phyloP scores from a whole-genome alignment of 2,888 invertebrate genomes.

The Synanthedon tipuliformis region DNA sequence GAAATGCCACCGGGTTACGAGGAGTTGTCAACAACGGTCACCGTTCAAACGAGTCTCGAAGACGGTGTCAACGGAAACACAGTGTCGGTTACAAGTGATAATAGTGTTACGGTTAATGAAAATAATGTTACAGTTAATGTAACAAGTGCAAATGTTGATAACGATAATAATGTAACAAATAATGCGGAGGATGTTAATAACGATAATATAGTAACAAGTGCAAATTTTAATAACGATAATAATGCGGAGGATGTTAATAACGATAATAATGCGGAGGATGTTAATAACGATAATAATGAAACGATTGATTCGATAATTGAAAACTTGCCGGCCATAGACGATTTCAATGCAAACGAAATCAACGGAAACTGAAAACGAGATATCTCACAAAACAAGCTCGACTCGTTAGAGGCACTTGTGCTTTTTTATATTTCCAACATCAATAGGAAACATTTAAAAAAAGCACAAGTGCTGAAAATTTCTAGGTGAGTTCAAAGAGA shows the following conservation, averaged over 20 bases:
- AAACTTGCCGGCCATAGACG: constrained; percentile 54
- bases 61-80: neutral
- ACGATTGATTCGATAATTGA: constrained; percentile 43
- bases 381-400: neutral
- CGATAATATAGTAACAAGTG: constrained; percentile 5
- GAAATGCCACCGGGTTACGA: constrained; percentile 60
- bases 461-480: neutral
- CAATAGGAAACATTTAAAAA: neutral
- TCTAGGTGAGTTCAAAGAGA: too few species aligned
- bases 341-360: constrained; percentile 46
- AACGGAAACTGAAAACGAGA: too few species aligned
- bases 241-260: neutral
- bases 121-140: constrained; percentile 1
- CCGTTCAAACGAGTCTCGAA: constrained; percentile 1
- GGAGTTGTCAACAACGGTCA: constrained; percentile 24
- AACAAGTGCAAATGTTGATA: neutral
- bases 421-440: too few species aligned
- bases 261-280: constrained; percentile 3
- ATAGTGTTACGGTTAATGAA: constrained; percentile 3
- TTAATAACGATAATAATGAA: constrained; percentile 9
- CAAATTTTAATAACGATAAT: constrained; percentile 8
- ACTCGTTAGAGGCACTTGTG: too few species aligned
- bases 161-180: too few species aligned
- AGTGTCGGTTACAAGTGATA: neutral
- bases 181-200: neutral